Percentiles rank a stretch among this genome's conserved stretches.
phyloP scores from a whole-genome alignment of 2,113 vertebrate genomes.

The Hylia prasina region DNA sequence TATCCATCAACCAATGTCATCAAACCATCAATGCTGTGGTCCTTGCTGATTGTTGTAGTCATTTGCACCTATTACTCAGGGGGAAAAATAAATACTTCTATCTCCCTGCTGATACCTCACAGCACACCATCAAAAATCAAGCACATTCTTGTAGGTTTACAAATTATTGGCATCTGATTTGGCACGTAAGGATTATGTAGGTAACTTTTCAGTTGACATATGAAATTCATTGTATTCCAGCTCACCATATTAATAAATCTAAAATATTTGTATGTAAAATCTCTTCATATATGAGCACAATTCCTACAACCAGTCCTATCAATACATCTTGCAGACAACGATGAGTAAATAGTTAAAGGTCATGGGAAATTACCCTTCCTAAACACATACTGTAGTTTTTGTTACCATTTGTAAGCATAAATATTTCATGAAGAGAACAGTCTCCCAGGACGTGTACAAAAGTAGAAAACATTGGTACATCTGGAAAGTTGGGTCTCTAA shows the following conservation, averaged over 20 bases:
- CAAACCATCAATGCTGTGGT: not conserved
- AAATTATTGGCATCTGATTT: not conserved
- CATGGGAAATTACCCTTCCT: not conserved
- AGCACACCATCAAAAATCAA: not conserved
- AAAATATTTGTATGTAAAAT: not conserved
- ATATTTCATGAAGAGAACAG: not conserved
- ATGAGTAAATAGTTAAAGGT: not conserved
- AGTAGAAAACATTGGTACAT: not conserved
- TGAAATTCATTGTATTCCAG: not conserved
- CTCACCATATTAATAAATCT: not conserved
- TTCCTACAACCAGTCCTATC: not conserved
- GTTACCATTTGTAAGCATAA: not conserved
- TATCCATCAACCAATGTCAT: accelerated
- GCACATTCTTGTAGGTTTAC: not conserved
- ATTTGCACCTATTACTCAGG: not conserved
- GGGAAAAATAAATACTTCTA: not conserved
- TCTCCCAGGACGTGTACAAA: not conserved
- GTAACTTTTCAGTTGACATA: not conserved
- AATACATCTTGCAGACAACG: not conserved
- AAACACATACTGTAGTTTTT: not conserved
- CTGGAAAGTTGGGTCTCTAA: not conserved
- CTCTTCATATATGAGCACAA: not conserved
- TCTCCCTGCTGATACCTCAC: not conserved
- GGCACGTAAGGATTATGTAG: not conserved
- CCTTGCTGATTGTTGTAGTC: not conserved